These are phyloP conservation scores for Drosophila nigricruria DNA, from an alignment of 2,888 invertebrate genomes.

Conservation along the genomic window DNA sequence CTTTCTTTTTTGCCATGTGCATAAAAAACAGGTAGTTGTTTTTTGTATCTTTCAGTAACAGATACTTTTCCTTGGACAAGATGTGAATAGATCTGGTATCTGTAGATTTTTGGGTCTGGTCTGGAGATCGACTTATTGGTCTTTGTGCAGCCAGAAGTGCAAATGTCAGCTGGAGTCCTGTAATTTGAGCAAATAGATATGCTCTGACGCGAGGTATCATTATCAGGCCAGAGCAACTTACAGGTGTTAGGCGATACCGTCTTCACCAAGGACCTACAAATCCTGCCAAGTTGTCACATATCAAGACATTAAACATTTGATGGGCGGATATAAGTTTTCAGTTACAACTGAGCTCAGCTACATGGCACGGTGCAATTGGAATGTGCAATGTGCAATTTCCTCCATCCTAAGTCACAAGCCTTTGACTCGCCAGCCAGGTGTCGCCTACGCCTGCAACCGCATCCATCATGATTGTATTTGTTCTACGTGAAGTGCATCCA, in stretches of 20 bases:
- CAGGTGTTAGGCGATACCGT: constrained; percentile 67
- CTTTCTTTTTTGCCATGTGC: constrained; percentile 38
- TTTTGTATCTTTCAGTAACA: constrained; percentile 57
- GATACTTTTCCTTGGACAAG: constrained; percentile 65
- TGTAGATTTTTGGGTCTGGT: constrained; percentile 9
- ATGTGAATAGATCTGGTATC: constrained; percentile 61
- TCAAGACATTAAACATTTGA: constrained; percentile 31
- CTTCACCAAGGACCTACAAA: neutral
- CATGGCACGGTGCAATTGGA: constrained; percentile 5
- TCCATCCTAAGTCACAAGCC: constrained; percentile 33
- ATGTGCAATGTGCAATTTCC: constrained; percentile 4
- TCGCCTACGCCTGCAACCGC: constrained; percentile 1
- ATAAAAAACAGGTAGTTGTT: constrained; percentile 76
- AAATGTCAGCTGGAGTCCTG: constrained; percentile 70
- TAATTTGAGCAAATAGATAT: constrained; percentile 71
- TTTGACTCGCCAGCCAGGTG: constrained; percentile 64
- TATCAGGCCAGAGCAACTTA: constrained; percentile 39
- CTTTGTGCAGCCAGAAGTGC: constrained; percentile 62
- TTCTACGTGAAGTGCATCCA: constrained; percentile 66
- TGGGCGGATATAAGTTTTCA: constrained; percentile 67
- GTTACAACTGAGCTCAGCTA: constrained; percentile 41
- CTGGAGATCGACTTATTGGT: constrained; percentile 74
- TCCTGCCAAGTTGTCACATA: constrained; percentile 46
- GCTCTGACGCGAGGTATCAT: constrained; percentile 52
- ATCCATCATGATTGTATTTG: constrained; percentile 62